Evolutionary conservation across 2,888 invertebrate genomes (phyloP).

Genomic region (Netelia inedita): DNA sequence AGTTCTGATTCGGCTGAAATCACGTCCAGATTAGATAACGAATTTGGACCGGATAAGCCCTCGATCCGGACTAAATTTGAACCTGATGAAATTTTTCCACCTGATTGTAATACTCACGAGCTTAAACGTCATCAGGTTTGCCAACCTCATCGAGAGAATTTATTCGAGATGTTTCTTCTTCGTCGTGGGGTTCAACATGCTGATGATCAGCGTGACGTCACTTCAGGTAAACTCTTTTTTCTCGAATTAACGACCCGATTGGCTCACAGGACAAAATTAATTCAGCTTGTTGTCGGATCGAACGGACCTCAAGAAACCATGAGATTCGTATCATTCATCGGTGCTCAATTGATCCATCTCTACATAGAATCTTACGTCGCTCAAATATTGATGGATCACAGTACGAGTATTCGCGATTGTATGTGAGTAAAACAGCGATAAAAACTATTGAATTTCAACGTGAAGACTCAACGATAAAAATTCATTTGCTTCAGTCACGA

Average conservation of each 20-base stretch:
- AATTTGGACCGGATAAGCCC: too few species aligned
- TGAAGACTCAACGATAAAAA: too few species aligned
- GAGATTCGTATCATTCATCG: constrained; percentile 44
- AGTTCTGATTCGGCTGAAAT: too few species aligned
- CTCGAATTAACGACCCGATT: background rate
- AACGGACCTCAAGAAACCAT: constrained; percentile 45
- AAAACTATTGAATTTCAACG: background rate
- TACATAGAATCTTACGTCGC: constrained; percentile 48
- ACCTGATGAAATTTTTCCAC: too few species aligned
- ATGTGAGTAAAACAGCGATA: background rate
- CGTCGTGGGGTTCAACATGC: constrained; percentile 24
- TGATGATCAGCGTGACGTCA: constrained; percentile 9
- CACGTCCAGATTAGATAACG: too few species aligned
- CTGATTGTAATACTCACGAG: background rate
- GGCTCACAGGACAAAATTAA: background rate
- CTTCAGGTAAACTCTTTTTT: background rate
- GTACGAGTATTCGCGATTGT: constrained; percentile 38
- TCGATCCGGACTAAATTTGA: too few species aligned
- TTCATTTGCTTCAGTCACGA: constrained; percentile 1
- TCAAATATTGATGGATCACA: constrained; percentile 58
- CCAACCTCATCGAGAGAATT: constrained; percentile 8
- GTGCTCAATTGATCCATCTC: constrained; percentile 53
- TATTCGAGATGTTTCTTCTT: constrained; percentile 25
- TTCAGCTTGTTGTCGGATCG: background rate
- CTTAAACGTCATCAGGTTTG: background rate